Conservation (phyloP, 2,113 vertebrate species). For the Connochaetes taurinus region DNA sequence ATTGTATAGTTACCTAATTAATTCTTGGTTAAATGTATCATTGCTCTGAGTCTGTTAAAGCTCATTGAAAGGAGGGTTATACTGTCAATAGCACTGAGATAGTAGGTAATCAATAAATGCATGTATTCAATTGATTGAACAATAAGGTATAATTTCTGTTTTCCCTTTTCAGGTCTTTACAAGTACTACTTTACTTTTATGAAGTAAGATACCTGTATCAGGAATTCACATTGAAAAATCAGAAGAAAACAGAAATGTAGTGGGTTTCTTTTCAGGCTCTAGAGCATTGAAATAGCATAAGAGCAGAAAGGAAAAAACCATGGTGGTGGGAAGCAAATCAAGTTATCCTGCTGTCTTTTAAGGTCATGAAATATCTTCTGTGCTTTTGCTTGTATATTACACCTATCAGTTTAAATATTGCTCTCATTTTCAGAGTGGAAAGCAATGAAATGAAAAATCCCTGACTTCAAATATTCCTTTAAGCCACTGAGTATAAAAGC, state of each 20-base stretch:
- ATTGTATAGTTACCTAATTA: neutral
- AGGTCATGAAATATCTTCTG: neutral
- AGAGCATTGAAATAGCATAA: neutral
- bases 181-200: neutral
- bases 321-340: neutral
- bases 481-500: neutral
- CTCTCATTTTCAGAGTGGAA: neutral
- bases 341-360: neutral
- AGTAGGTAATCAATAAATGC: neutral
- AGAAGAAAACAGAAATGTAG: neutral
- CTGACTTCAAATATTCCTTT: neutral
- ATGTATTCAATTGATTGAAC: neutral
- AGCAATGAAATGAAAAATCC: neutral
- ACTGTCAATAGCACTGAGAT: neutral
- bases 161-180: neutral
- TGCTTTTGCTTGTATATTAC: neutral
- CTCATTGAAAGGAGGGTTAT: neutral
- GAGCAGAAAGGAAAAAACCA: neutral
- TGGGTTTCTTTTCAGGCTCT: neutral
- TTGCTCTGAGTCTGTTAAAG: neutral
- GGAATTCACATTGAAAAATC: neutral
- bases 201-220: neutral
- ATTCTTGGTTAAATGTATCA: neutral
- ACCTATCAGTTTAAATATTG: neutral
- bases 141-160: neutral